Percentiles rank a stretch among this genome's conserved stretches.
Conservation (phyloP, 92 coral and sea anemone genomes). For the Umimayanthus kanabou region DNA sequence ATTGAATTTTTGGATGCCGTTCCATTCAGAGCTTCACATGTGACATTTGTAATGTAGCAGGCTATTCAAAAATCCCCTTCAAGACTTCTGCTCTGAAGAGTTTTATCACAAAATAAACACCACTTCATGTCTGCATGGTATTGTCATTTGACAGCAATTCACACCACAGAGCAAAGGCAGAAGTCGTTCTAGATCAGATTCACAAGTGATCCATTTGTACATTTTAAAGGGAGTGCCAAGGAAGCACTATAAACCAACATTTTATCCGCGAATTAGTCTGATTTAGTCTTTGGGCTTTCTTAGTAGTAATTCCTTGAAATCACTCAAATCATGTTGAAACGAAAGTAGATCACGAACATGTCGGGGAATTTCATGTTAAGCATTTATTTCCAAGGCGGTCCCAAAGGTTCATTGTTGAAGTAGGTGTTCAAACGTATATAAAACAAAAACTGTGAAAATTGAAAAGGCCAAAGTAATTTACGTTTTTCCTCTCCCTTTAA, state of each 20-base stretch:
- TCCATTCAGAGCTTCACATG: background rate
- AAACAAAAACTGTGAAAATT: background rate
- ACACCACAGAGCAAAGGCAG: background rate
- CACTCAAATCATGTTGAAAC: background rate
- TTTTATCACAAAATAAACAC: slow-evolving; percentile 38
- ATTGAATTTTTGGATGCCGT: too few relatives aligned
- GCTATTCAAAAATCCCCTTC: background rate
- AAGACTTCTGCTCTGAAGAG: background rate
- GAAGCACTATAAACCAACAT: background rate
- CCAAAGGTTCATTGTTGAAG: background rate
- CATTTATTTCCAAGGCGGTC: too few relatives aligned
- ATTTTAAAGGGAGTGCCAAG: background rate
- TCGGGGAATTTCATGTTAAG: background rate
- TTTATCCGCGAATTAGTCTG: background rate
- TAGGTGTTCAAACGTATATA: background rate
- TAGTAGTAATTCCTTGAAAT: background rate
- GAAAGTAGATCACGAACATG: background rate
- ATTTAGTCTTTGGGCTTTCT: background rate
- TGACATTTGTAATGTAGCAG: background rate
- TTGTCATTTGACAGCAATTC: slow-evolving; percentile 3
- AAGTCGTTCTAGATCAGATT: background rate
- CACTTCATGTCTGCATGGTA: background rate
- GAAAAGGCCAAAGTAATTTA: background rate
- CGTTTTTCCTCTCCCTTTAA: background rate
- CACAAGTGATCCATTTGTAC: background rate